phyloP scores from a whole-genome alignment of 2,888 invertebrate species.

The Venusia cambrica region DNA sequence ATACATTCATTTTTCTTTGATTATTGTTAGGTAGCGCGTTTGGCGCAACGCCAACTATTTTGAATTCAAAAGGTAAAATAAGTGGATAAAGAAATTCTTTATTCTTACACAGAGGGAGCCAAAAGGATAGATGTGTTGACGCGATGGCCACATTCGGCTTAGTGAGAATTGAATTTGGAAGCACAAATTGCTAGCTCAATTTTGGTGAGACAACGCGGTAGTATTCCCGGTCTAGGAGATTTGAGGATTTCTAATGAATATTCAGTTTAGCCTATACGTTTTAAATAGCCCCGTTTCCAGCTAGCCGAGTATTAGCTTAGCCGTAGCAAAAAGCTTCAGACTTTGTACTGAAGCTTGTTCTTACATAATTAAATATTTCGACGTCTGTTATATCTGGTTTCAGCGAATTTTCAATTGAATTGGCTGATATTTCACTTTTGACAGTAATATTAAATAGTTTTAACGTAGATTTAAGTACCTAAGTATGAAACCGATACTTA shows the following conservation, averaged over 20 bases:
- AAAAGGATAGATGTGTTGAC: constrained; percentile 24
- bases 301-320: constrained; percentile 4
- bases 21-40: constrained; percentile 20
- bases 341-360: too few species aligned
- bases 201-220: constrained; percentile 15
- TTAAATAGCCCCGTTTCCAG: constrained; percentile 10
- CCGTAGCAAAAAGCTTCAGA: constrained; percentile 3
- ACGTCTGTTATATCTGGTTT: too few species aligned
- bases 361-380: too few species aligned
- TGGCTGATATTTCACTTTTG: too few species aligned
- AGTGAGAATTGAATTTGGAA: constrained; percentile 20
- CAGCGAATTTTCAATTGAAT: too few species aligned
- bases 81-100: constrained; percentile 23
- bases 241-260: constrained; percentile 23
- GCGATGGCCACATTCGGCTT: constrained; percentile 27
- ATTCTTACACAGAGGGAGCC: constrained; percentile 18
- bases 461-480: too few species aligned
- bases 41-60: constrained; percentile 24
- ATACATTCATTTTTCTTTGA: constrained; percentile 17
- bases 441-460: too few species aligned
- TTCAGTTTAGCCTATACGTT: constrained; percentile 15
- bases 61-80: constrained; percentile 27
- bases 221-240: constrained; percentile 15
- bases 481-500: too few species aligned
- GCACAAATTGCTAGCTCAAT: constrained; percentile 23